Conservation (phyloP, 2,888 invertebrate genomes). For the Tupiocoris notatus region DNA sequence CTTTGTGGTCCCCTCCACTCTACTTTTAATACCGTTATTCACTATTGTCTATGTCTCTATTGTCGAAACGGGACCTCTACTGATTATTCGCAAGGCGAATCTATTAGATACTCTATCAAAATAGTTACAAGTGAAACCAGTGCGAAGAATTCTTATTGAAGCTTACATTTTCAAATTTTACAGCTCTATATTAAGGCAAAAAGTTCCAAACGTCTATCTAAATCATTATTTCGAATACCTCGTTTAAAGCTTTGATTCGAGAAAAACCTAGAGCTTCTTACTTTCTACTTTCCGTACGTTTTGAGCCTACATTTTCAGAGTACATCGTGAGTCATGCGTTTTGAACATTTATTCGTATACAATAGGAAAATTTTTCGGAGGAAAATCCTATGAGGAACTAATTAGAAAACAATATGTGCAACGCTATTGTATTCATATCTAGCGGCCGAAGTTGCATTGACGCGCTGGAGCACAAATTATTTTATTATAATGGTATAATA, state of each 20-base stretch:
- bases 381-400: too few species aligned
- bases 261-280: neutral
- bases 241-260: neutral
- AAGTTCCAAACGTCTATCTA: constrained; percentile 1
- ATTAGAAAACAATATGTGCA: too few species aligned
- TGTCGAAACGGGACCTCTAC: constrained; percentile 30
- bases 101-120: neutral
- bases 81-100: neutral
- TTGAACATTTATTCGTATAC: too few species aligned
- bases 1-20: constrained; percentile 14
- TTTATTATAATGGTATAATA: too few species aligned
- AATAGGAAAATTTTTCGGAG: too few species aligned
- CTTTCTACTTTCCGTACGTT: too few species aligned
- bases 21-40: neutral
- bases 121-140: neutral
- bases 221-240: neutral
- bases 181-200: constrained; percentile 20
- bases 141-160: neutral
- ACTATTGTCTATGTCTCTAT: constrained; percentile 23
- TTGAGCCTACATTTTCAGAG: neutral
- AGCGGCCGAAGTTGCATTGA: too few species aligned
- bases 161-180: neutral
- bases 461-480: too few species aligned
- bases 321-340: too few species aligned
- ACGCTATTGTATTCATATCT: too few species aligned